phyloP scores from a whole-genome alignment of 1,140 invertebrate genomes.

The Caerostris darwini region DNA sequence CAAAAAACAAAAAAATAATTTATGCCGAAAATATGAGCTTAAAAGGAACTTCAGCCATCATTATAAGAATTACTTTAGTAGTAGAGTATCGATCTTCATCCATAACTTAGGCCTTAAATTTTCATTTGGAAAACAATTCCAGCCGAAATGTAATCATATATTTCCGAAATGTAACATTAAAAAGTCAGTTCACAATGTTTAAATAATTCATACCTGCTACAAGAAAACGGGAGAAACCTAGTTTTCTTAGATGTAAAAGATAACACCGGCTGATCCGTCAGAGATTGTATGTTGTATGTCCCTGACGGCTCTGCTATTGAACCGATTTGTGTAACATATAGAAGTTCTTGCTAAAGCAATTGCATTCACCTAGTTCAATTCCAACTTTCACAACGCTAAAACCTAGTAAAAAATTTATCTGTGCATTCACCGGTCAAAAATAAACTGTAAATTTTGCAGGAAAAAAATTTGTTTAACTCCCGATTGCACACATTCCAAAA shows the following conservation, averaged over 20 bases:
- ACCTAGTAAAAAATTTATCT: conserved; percentile 25
- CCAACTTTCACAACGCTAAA: neutral
- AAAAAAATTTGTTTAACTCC: conserved; percentile 56
- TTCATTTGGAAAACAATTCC: neutral
- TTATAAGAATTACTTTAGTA: conserved; percentile 3
- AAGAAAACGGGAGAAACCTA: conserved; percentile 49
- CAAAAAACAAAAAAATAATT: neutral
- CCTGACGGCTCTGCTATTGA: conserved; percentile 76
- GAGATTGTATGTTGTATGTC: conserved; percentile 71
- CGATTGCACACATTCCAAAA: conserved; percentile 72
- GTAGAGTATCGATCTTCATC: conserved; percentile 6
- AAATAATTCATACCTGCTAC: conserved; percentile 70
- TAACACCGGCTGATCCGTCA: conserved; percentile 77
- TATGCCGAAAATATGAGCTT: neutral
- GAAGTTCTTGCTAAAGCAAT: conserved; percentile 58
- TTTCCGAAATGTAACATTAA: neutral
- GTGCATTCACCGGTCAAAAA: conserved; percentile 67
- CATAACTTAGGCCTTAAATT: conserved; percentile 28
- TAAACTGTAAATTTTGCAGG: conserved; percentile 46
- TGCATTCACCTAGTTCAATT: conserved; percentile 63
- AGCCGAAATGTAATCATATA: neutral
- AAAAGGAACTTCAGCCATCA: neutral
- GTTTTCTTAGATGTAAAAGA: conserved; percentile 62
- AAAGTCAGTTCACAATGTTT: conserved; percentile 10
- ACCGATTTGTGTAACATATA: conserved; percentile 71